Base-by-base conservation (phyloP, 2,888 invertebrate genomes). In the Papilio demoleus region DNA sequence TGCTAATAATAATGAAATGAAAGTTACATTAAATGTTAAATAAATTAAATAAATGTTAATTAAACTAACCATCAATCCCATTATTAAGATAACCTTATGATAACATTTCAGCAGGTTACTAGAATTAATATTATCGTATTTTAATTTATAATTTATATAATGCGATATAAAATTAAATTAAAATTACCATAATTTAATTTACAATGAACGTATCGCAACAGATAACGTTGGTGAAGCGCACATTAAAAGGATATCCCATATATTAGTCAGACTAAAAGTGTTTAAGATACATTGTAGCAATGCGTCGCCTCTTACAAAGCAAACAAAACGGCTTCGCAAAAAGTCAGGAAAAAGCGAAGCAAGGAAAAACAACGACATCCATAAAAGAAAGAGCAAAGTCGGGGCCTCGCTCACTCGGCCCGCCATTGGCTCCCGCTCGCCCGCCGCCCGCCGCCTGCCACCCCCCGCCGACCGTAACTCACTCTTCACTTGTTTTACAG, bases 401-500 rank as follows among this genome's bases (percentile, higher is more conserved):
- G 87, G 86, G 88, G 79, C 80, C 84, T 80, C 83, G 88, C 88
- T 85, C 84, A 85, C 85, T 88, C 87, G 88, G 88, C 6, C 74
- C 80, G 85, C 88, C 77, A 92, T 92, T 92, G 92, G 92, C 81
- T 81, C 83, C 77, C 76, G 71, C 66, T 68, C 65, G 72, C 75
- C 72, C 36, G 14, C 40, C 73, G 79, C 79, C 79, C 50, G 27
- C 81, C 83, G 77, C 76, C 71, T 62, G 72, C 75, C 72, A n/a
- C 24, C 24, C 73, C 79, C 79, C 79, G 76, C 78, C 83, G 85
- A 82, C 88, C 86, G 88, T 92, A 90, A 92, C 92, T 92, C 92
- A 91, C 92, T 90, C 87, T 92, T 92, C 92, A 90, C 92, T 92
- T 91, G 92, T 88, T 92, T 92, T 92, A 92, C 87, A 88, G 91